phyloP scores from a whole-genome alignment of 2,888 invertebrate species.

The Acanthosepion esculentum region DNA sequence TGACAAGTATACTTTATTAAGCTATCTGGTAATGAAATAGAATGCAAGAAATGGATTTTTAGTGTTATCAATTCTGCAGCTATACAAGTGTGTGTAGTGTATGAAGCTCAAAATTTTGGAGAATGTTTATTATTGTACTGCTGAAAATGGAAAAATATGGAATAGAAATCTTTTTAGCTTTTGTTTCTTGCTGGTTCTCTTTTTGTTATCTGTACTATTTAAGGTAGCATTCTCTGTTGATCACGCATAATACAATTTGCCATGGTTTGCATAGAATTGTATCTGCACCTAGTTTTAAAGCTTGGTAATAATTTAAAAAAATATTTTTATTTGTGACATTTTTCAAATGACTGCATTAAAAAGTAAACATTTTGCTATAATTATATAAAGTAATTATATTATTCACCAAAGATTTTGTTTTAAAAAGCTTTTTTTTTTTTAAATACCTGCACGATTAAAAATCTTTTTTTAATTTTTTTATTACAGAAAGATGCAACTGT shows the following conservation, averaged over 20 bases:
- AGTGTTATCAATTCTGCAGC: no score
- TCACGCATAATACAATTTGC: neutral
- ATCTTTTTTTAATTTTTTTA: neutral
- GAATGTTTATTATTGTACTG: no score
- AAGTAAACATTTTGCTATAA: neutral
- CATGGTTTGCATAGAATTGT: neutral
- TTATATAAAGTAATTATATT: neutral
- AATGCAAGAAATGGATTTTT: no score
- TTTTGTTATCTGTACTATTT: no score
- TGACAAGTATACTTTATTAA: no score
- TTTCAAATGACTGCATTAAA: neutral
- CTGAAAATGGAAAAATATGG: no score
- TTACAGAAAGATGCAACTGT: slow-evolving; percentile 60
- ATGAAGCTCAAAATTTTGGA: no score
- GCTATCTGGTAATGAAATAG: no score
- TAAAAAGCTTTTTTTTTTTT: neutral
- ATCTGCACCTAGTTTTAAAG: neutral
- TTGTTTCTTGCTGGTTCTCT: no score
- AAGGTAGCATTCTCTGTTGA: neutral
- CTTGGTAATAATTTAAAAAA: no score
- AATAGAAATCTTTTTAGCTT: no score
- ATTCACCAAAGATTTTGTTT: neutral
- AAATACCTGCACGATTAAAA: neutral
- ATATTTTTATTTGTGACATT: neutral
- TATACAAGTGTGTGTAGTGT: no score